Base-by-base conservation (phyloP, 2,113 vertebrate species). In the Toxostoma redivivum region DNA sequence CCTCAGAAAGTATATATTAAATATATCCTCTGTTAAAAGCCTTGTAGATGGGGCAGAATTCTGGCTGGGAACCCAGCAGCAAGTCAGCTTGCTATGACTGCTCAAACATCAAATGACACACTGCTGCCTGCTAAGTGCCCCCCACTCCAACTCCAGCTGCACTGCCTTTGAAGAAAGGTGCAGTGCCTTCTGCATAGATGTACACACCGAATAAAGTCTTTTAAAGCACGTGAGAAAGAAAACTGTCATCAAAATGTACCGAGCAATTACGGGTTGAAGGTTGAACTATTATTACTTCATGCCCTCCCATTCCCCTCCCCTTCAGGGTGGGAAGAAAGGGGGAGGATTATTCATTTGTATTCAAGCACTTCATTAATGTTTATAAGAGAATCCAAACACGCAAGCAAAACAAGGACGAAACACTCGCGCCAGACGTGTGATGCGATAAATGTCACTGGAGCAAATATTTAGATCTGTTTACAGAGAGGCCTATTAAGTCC, bases 401-500 rank as follows among this genome's bases (percentile, higher is more conserved):
- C 85, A 96, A 94, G 97, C 86, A 97, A 97, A 97, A 92, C 94
- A 97, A 87, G 91, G 95, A 76, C 69, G 10, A 85, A 72, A 86
- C 80, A 56, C 78, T 86, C 35, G 12, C 72, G 47, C 86, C 38
- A 78, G 95, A 96, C 77, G 92, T 78, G 62, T 47, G 50, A 97
- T 95, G 83, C 61, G 80, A 97, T 96, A 77, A 76, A 70, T 96
- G 96, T 96, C 83, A 82, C 91, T 71, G 73, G 79, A 83, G 90
- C 95, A 95, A 97, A 96, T 93, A 94, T 95, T 95, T 94, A 95
- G 77, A 89, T 54, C 90, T 97, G 90, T 97, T 97, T 97, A 97
- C 93, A 97, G 92, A 94, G 88, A 92, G 74, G 70, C 79, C 95
- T 94, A 94, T 97, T 96, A 97, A 97, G 74, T 92, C 90, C 89